Conservation (phyloP, 2,797 vertebrate species). For the Hippoglossus hippoglossus region DNA sequence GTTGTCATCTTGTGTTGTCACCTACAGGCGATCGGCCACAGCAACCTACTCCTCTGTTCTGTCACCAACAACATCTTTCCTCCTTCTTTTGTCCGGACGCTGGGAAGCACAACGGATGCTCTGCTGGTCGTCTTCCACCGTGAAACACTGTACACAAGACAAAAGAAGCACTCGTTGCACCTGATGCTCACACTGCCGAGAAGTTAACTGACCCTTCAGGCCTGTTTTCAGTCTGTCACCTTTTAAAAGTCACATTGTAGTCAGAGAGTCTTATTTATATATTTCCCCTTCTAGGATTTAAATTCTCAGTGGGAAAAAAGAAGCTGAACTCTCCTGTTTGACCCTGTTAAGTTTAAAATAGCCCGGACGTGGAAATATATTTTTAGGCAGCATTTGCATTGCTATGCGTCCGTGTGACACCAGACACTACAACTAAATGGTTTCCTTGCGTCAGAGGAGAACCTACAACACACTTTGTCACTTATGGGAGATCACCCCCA, state of each 20-base stretch:
- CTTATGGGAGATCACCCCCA: constrained; percentile 86
- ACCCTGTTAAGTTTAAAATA: constrained; percentile 86
- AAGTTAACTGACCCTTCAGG: too few species aligned
- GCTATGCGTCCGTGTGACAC: constrained; percentile 89
- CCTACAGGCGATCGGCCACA: too few species aligned
- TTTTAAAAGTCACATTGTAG: not conserved
- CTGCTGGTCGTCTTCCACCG: not conserved
- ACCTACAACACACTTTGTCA: constrained; percentile 89
- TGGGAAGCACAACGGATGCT: not conserved
- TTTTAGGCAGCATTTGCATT: constrained; percentile 91
- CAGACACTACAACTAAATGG: constrained; percentile 91
- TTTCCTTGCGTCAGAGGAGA: constrained; percentile 93
- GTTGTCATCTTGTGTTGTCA: too few species aligned
- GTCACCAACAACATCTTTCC: not conserved
- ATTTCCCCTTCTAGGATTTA: constrained; percentile 23
- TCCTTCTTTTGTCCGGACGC: not conserved
- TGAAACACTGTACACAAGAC: not conserved
- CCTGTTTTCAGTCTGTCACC: too few species aligned
- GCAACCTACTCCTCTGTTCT: too few species aligned
- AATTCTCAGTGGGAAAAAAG: constrained; percentile 58
- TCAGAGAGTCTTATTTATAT: not conserved
- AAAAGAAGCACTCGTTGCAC: not conserved
- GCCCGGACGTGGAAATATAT: constrained; percentile 85
- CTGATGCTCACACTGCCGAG: not conserved
- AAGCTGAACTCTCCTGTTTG: constrained; percentile 71